Conservation (phyloP, 2,888 invertebrate genomes). For the Ennomos quercinarius region DNA sequence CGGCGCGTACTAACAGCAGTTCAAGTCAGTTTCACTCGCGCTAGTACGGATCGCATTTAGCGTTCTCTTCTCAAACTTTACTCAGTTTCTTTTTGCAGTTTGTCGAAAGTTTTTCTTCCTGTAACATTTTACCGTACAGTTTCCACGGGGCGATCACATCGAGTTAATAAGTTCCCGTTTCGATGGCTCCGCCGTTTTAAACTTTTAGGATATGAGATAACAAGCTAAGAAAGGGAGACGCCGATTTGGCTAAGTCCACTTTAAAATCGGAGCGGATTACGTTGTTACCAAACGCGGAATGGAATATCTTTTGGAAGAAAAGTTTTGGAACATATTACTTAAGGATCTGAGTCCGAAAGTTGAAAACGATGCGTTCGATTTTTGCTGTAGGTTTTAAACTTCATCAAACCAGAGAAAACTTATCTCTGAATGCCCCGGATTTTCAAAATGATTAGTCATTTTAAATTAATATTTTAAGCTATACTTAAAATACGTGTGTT, state of each 20-base stretch:
- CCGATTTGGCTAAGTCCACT: constrained; percentile 81
- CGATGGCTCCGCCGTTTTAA: constrained; percentile 83
- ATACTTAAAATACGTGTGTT: no score
- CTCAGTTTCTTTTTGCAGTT: constrained; percentile 79
- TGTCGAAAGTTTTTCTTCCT: constrained; percentile 77
- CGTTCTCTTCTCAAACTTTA: constrained; percentile 79
- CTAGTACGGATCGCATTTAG: constrained; percentile 77
- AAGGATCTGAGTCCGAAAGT: constrained; percentile 28
- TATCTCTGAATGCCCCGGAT: no score
- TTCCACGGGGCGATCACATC: constrained; percentile 82
- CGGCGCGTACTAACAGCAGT: constrained; percentile 6
- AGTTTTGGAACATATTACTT: constrained; percentile 38
- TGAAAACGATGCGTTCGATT: constrained; percentile 1
- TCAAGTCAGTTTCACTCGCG: constrained; percentile 33
- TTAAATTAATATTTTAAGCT: no score
- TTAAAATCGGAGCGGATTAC: constrained; percentile 66
- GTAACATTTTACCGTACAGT: constrained; percentile 83
- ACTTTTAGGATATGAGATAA: constrained; percentile 85
- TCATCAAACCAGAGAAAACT: no score
- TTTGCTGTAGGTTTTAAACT: no score
- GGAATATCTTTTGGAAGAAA: constrained; percentile 51
- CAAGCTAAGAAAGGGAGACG: constrained; percentile 81
- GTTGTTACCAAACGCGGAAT: constrained; percentile 56
- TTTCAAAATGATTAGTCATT: no score
- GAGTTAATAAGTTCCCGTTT: constrained; percentile 85